A percentile compares a stretch with the other conserved stretches of the same genome.
Evolutionary conservation across 2,888 invertebrate genomes (phyloP).

Genomic region (Polyommatus icarus): DNA sequence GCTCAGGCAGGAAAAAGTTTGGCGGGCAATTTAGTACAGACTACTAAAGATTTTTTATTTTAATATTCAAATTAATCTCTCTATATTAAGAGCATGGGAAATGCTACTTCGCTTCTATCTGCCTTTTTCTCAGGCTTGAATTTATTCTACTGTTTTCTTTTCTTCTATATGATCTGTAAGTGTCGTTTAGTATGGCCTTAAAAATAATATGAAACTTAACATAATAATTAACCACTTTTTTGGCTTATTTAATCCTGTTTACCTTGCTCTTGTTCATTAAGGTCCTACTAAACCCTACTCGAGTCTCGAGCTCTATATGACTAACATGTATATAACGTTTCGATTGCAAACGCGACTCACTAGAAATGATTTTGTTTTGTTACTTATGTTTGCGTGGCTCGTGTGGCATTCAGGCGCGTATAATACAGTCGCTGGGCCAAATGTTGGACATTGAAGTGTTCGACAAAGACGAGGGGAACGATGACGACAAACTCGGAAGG

Average conservation of each 20-base stretch:
- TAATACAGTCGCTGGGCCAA: constrained; percentile 85
- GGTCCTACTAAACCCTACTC: not conserved
- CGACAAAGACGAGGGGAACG: constrained; percentile 92
- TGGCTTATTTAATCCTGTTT: not conserved
- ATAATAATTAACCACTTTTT: not conserved
- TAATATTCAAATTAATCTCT: not conserved
- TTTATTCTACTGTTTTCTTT: not conserved
- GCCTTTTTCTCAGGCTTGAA: not conserved
- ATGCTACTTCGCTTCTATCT: not conserved
- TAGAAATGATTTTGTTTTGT: constrained; percentile 72
- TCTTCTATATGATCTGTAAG: not conserved
- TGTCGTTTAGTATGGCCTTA: not conserved
- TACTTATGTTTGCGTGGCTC: constrained; percentile 75
- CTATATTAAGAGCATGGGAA: not conserved
- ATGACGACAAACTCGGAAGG: constrained; percentile 95
- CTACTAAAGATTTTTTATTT: not conserved
- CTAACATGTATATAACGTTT: constrained; percentile 11
- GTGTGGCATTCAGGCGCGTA: constrained; percentile 73
- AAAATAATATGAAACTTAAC: not conserved
- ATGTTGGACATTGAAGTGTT: constrained; percentile 87
- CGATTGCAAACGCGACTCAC: constrained; percentile 24
- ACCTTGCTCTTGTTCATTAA: not conserved
- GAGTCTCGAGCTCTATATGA: not conserved
- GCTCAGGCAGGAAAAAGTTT: not conserved
- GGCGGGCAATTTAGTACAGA: not conserved